Evolutionary conservation across 2,888 invertebrate species (phyloP).

Genomic region (Ochropacha duplaris): DNA sequence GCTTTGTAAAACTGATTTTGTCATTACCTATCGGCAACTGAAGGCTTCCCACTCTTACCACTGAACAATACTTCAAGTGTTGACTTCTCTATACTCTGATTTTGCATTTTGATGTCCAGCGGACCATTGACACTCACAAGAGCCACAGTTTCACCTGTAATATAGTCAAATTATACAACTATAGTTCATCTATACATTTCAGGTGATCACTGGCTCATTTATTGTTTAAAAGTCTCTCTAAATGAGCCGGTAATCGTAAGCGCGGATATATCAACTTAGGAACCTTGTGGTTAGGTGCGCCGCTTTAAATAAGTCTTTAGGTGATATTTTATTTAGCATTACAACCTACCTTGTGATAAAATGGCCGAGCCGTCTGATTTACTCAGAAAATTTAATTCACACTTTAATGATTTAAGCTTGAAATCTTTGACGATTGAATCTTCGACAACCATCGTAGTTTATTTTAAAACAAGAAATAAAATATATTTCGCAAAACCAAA

Average conservation of each 20-base stretch:
- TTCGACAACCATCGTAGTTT: conserved; percentile 46
- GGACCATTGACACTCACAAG: conserved; percentile 92
- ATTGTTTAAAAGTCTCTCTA: too few species aligned
- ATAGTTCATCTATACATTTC: too few species aligned
- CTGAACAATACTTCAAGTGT: conserved; percentile 90
- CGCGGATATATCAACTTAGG: too few species aligned
- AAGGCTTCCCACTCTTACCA: conserved; percentile 89
- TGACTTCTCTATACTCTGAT: conserved; percentile 90
- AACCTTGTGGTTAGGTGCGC: too few species aligned
- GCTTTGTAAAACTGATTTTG: background rate
- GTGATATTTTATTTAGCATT: background rate
- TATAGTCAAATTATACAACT: background rate
- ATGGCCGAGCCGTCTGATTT: conserved; percentile 91
- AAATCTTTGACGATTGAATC: conserved; percentile 50
- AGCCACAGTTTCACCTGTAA: conserved; percentile 89
- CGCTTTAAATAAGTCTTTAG: too few species aligned
- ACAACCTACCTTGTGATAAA: conserved; percentile 86
- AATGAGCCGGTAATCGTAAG: too few species aligned
- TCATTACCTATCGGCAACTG: conserved; percentile 63
- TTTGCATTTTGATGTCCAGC: conserved; percentile 89
- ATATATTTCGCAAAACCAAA: background rate
- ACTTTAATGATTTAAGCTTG: conserved; percentile 80
- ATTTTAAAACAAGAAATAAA: background rate
- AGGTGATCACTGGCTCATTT: too few species aligned
- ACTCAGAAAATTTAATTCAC: conserved; percentile 88